Evolutionary conservation across 2,888 invertebrate species (phyloP).

Genomic region (Strigamia maritima): DNA sequence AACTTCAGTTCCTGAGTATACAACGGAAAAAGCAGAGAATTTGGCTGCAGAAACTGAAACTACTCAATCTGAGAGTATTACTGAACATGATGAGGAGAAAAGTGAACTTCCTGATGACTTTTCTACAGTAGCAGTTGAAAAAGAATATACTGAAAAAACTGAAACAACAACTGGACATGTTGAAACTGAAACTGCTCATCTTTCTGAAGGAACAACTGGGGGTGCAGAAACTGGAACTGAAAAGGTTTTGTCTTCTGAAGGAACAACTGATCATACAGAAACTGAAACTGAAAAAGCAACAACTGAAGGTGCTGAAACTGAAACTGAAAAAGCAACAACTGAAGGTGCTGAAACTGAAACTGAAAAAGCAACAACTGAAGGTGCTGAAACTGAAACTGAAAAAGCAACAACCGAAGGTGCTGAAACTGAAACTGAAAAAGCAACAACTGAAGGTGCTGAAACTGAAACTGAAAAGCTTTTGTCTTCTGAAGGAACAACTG

Average conservation of each 20-base stretch:
- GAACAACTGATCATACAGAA: background rate
- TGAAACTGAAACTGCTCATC: conserved; percentile 23
- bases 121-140: background rate
- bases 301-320: background rate
- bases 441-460: background rate
- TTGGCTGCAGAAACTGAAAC: conserved; percentile 29
- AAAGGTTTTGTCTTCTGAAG: background rate
- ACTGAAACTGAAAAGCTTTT: conserved; percentile 10
- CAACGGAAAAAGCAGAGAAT: background rate
- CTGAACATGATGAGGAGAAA: background rate
- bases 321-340: background rate
- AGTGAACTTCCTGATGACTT: background rate
- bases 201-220: background rate
- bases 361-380: conserved; percentile 15
- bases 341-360: background rate
- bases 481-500: background rate
- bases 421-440: conserved; percentile 18
- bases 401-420: conserved; percentile 37
- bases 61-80: background rate
- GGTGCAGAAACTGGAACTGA: conserved; percentile 5
- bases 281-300: too few relatives aligned
- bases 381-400: background rate
- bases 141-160: background rate
- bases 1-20: background rate
- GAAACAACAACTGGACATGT: conserved; percentile 35